A percentile compares a stretch with the other conserved stretches of the same genome.
Conservation (phyloP, 2,888 invertebrate species). For the Stenodema calcarata region DNA sequence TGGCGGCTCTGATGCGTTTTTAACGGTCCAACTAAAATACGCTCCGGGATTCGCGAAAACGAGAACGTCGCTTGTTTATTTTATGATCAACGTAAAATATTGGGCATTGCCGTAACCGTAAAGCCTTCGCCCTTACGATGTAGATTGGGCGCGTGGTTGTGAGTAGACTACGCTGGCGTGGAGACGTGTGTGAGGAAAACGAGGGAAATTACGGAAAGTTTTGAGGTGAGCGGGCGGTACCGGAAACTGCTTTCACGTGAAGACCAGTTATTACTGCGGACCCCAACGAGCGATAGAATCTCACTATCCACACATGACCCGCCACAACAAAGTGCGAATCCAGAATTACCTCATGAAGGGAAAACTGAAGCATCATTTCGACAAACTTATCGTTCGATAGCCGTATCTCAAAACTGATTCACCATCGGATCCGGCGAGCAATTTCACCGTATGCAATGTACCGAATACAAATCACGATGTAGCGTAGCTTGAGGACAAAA, state of each 20-base stretch:
- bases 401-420: no score
- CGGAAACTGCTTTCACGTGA: not conserved
- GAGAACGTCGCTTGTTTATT: not conserved
- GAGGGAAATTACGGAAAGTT: not conserved
- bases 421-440: no score
- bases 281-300: not conserved
- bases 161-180: not conserved
- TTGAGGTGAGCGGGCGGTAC: not conserved
- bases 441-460: no score
- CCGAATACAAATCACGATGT: no score
- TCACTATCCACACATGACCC: no score
- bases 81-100: not conserved
- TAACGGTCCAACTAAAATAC: not conserved
- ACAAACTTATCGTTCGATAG: no score
- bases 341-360: no score
- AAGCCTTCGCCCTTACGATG: not conserved
- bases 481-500: no score
- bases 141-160: not conserved
- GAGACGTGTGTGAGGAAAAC: not conserved
- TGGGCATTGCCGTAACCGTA: not conserved
- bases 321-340: no score
- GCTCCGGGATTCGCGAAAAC: not conserved
- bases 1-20: not conserved
- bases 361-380: no score
- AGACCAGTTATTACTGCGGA: not conserved